A percentile compares a stretch with the other conserved stretches of the same genome.
phyloP scores from a whole-genome alignment of 1,140 invertebrate genomes.

The Nasonia longicornis region DNA sequence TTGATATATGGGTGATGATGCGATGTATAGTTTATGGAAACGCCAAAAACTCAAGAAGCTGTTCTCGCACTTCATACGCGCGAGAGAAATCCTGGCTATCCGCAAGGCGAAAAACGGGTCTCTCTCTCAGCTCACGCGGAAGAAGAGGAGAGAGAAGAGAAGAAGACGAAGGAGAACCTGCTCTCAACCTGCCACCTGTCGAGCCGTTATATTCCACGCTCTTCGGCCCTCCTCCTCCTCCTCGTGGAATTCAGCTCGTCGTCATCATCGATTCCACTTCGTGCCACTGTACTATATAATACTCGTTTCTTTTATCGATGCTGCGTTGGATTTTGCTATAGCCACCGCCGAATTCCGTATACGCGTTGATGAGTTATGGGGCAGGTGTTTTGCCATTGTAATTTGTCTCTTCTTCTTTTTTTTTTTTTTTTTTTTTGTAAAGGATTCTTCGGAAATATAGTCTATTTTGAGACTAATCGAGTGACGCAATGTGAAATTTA shows the following conservation, averaged over 20 bases:
- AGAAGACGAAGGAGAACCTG: constrained; percentile 52
- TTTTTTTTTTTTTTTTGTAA: no score
- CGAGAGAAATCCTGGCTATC: not conserved
- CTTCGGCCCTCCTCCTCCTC: not conserved
- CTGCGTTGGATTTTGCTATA: not conserved
- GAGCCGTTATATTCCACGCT: constrained; percentile 52
- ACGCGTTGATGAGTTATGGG: no score
- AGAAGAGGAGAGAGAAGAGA: constrained; percentile 5
- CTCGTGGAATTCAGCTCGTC: constrained; percentile 46
- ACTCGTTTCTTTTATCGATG: no score
- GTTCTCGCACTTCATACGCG: not conserved
- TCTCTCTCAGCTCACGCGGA: constrained; percentile 2
- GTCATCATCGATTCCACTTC: not conserved
- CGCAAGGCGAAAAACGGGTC: constrained; percentile 11
- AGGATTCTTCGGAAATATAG: not conserved
- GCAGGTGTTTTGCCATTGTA: not conserved
- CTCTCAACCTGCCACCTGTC: constrained; percentile 55
- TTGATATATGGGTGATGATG: not conserved
- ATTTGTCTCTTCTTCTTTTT: not conserved
- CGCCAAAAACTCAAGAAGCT: not conserved
- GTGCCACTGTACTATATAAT: no score
- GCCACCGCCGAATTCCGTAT: no score
- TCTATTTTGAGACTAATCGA: not conserved
- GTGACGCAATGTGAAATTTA: not conserved
- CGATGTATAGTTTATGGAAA: not conserved